phyloP scores from a whole-genome alignment of 2,113 vertebrate species.

The Oenanthe melanoleuca region DNA sequence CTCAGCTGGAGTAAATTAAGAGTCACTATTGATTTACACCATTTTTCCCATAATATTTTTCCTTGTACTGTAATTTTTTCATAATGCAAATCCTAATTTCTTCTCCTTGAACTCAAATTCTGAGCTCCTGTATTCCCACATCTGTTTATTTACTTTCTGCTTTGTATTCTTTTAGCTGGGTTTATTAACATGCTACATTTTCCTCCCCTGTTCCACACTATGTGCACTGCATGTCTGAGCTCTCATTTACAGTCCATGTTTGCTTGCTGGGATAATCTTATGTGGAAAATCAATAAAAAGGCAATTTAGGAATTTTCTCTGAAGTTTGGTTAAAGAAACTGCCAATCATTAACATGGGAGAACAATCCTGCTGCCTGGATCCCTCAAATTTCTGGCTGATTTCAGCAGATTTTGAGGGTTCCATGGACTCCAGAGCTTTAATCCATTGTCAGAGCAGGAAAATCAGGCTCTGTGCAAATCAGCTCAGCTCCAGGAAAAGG shows the following conservation, averaged over 20 bases:
- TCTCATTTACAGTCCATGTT: not conserved
- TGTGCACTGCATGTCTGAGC: not conserved
- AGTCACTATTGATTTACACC: not conserved
- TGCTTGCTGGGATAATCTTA: not conserved
- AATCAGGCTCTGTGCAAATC: not conserved
- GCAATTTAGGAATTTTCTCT: slow-evolving; percentile 20
- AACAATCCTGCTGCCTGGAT: not conserved
- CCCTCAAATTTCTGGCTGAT: not conserved
- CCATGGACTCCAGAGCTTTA: not conserved
- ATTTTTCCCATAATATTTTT: slow-evolving; percentile 10
- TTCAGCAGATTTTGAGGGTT: not conserved
- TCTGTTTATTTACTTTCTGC: slow-evolving; percentile 3
- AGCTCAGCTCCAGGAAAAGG: not conserved
- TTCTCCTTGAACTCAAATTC: not conserved
- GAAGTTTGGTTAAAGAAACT: slow-evolving; percentile 51
- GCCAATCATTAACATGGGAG: not conserved
- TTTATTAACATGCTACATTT: not conserved
- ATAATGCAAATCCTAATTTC: slow-evolving; percentile 1
- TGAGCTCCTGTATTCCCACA: not conserved
- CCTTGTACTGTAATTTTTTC: not conserved
- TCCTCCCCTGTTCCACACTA: not conserved
- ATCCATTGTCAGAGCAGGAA: not conserved
- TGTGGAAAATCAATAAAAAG: slow-evolving; percentile 46
- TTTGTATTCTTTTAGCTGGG: slow-evolving; percentile 5
- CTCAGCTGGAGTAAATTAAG: not conserved